Evolutionary conservation across 2,113 vertebrate species (phyloP), one percentile per base, ranked within the genome.

Genomic region (Mungos mungo): DNA sequence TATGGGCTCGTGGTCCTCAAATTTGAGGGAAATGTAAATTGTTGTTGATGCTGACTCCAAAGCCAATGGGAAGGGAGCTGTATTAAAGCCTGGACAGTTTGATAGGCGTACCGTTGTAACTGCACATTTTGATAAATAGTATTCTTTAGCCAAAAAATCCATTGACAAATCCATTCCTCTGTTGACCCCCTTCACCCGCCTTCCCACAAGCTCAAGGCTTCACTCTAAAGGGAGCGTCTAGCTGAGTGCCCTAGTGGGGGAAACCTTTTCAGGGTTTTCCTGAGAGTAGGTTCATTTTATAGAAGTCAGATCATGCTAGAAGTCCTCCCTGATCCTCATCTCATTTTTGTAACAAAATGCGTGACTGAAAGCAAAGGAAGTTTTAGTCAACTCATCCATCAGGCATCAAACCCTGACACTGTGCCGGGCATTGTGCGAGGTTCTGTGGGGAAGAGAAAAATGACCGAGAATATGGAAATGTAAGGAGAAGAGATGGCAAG

Each of bases 241-340:
- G 45, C 38, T 1, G 12, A 29, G 45, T 31, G 31, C 27, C n/a
- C n/a, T 16, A 4, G 16, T 4, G 6, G 57, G 4, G 23, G 16
- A 38, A 47, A 16, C 5, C 50, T 29, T 21, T 38, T 66, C 19
- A 0, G 79, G 68, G 50, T 54, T 92, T 21, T 47, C 2, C 68
- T 1, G 52, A 60, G 19, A 38, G 35, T 31, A 76, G 50, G 12
- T 6, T 82, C 83, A 50, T 65, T 92, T 23, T 79, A 60, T 11
- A 79, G 38, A 76, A 69, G 84, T 27, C 50, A 76, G 35, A 47
- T 29, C 45, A 13, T 3, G 12, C 41, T 41, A 0, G 77, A 88
- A 94, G 77, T 84, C 93, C 57, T 63, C 85, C 41, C 66, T 97
- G 90, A 96, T 84, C 63, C 81, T 63, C 90, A 25, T 45, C 80